Percentiles rank a stretch among this genome's conserved stretches.
Conservation (phyloP, 1,140 invertebrate genomes). For the Cyclargus thomasi region DNA sequence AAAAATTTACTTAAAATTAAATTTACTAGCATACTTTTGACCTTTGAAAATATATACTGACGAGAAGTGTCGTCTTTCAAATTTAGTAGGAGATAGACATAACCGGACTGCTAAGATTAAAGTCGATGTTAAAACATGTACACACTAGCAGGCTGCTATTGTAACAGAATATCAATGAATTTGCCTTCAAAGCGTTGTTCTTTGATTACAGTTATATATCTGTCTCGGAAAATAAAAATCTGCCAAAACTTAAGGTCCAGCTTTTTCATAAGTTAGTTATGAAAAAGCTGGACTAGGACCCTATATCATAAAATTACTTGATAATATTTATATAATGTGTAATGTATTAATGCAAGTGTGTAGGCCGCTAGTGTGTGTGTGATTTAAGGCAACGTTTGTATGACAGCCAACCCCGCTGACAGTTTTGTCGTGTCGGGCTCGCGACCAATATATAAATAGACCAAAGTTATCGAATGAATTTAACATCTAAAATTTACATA, state of each 20-base stretch:
- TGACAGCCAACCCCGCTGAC: not conserved
- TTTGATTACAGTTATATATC: no score
- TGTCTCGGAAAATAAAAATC: no score
- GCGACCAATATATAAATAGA: conserved; percentile 45
- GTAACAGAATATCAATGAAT: no score
- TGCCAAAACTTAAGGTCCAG: no score
- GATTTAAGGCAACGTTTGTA: not conserved
- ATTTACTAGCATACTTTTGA: conserved; percentile 5
- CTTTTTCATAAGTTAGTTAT: no score
- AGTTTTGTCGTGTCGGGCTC: not conserved
- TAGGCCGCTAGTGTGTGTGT: not conserved
- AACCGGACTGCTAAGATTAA: not conserved
- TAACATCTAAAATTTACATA: conserved; percentile 42
- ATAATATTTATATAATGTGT: no score
- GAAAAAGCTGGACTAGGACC: no score
- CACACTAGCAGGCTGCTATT: not conserved
- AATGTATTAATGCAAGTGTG: not conserved
- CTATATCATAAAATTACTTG: no score
- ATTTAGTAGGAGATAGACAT: not conserved
- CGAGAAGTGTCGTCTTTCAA: not conserved
- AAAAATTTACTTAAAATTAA: not conserved
- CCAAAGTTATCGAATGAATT: conserved; percentile 62
- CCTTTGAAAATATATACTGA: not conserved
- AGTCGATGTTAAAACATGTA: not conserved
- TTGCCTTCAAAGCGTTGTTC: no score